These are phyloP conservation scores for Macrobrachium rosenbergii DNA, from an alignment of 1,140 invertebrate genomes.

Conservation along the genomic window DNA sequence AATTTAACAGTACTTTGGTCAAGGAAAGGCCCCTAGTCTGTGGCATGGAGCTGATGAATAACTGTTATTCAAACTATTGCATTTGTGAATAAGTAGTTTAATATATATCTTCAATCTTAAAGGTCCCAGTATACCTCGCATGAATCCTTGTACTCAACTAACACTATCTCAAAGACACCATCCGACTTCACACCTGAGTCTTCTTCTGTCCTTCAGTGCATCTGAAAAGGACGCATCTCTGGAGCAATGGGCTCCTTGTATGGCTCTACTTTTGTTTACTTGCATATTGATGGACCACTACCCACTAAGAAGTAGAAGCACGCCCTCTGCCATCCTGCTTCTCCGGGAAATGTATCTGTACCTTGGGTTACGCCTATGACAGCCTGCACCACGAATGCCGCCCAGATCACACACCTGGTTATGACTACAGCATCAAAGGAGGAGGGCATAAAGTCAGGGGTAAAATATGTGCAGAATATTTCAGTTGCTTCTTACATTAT, in stretches of 20 bases:
- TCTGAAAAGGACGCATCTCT: background rate
- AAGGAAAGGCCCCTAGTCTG: too few relatives aligned
- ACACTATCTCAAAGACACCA: background rate
- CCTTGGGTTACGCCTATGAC: background rate
- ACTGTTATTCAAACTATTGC: too few relatives aligned
- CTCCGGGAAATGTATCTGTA: background rate
- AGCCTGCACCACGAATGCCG: background rate
- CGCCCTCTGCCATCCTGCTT: background rate
- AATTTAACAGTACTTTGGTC: too few relatives aligned
- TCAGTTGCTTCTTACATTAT: background rate
- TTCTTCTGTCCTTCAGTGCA: background rate
- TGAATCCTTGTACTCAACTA: background rate
- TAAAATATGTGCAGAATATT: background rate
- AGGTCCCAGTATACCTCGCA: too few relatives aligned
- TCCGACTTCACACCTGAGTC: too few relatives aligned
- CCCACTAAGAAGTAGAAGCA: background rate
- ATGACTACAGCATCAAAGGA: conserved; percentile 20
- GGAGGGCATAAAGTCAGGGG: background rate
- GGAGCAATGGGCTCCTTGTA: background rate
- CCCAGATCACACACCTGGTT: background rate
- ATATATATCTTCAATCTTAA: too few relatives aligned
- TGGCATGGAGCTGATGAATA: too few relatives aligned
- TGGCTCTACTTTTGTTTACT: background rate
- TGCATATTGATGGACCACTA: background rate
- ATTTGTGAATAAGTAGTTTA: too few relatives aligned